Conservation (phyloP, 2,797 vertebrate genomes). For the Balearica regulorum region DNA sequence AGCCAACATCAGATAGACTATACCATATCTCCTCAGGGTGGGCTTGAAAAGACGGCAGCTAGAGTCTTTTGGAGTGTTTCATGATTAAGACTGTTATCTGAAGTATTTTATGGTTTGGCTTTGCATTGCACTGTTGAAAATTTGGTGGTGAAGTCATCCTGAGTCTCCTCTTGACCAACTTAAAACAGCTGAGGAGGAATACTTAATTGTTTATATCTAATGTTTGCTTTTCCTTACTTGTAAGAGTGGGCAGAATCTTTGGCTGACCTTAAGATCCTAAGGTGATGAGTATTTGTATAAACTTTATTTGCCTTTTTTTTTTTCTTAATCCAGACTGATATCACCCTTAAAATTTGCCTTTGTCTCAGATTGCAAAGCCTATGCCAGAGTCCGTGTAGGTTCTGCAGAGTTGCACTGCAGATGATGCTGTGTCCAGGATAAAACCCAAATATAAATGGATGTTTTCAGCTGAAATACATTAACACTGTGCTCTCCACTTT, state of each 20-base stretch:
- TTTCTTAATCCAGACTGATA: not conserved
- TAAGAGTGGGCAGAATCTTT: not conserved
- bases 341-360: not conserved
- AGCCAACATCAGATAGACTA: not conserved
- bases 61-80: not conserved
- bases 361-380: not conserved
- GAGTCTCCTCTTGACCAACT: not conserved
- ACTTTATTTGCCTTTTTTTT: not conserved
- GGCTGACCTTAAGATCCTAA: not conserved
- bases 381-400: not conserved
- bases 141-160: not conserved
- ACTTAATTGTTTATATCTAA: not conserved
- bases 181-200: not conserved
- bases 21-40: not conserved
- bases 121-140: not conserved
- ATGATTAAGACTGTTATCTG: not conserved
- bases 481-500: not conserved
- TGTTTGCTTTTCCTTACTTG: not conserved
- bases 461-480: not conserved
- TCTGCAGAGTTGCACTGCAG: not conserved
- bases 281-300: not conserved
- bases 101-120: not conserved
- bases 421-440: not conserved
- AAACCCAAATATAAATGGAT: not conserved
- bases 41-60: not conserved